Evolutionary conservation across 2,113 vertebrate species (phyloP).

Genomic region (Dipodomys stephensi): DNA sequence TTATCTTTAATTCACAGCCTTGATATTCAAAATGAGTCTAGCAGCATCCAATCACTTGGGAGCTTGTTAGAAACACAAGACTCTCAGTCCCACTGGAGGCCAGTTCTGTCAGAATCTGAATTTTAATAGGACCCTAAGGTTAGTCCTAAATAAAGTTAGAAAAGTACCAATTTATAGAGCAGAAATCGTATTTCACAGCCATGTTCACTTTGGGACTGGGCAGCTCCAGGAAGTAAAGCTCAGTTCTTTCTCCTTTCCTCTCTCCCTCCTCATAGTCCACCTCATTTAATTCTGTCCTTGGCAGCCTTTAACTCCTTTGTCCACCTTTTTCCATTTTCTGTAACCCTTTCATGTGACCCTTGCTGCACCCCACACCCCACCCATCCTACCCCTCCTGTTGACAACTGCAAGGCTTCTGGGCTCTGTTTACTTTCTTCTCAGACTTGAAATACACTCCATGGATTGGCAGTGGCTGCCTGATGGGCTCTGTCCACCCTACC

Average conservation of each 20-base stretch:
- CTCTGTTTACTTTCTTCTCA: slow-evolving; percentile 51
- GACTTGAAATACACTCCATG: slow-evolving; percentile 6
- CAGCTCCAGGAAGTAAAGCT: background rate
- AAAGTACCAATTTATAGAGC: too few species aligned
- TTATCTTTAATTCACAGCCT: background rate
- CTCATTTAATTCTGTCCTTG: background rate
- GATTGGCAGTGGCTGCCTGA: slow-evolving; percentile 53
- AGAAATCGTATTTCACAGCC: background rate
- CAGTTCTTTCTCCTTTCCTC: background rate
- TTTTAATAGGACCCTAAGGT: background rate
- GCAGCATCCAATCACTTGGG: background rate
- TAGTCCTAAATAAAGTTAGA: background rate
- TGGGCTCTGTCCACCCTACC: slow-evolving; percentile 42
- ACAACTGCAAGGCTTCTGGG: slow-evolving; percentile 36
- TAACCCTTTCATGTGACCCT: background rate
- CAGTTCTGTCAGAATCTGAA: background rate
- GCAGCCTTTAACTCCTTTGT: background rate
- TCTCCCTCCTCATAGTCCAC: background rate
- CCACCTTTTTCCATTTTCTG: background rate
- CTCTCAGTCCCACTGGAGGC: fast-evolving
- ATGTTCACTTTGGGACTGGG: background rate
- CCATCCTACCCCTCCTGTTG: slow-evolving; percentile 31
- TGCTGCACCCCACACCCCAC: background rate
- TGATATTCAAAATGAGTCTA: background rate
- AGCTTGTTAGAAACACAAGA: background rate